Base-by-base conservation (phyloP, 2,113 vertebrate genomes). In the Lagopus leucura region DNA sequence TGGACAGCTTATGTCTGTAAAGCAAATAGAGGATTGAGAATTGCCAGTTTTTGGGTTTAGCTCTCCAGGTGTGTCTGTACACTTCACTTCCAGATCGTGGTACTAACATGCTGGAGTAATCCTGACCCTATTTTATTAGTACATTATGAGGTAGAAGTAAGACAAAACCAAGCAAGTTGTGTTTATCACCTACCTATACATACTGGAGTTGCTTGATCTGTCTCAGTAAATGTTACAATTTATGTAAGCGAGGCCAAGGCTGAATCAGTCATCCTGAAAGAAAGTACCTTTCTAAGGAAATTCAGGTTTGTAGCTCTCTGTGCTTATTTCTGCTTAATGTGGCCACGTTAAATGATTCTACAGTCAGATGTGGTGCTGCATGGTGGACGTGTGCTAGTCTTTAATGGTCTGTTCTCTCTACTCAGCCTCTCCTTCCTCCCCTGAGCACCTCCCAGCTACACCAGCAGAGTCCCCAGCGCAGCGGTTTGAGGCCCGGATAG, bases 401-500 rank as follows among this genome's bases (percentile, higher is more conserved):
- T 57, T 86, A 71, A 18, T 28, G 43, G 22, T 89, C 54, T 81
- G 72, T 90, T 20, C 80, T 32, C 94, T 93, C 13, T 93, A 91
- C 30, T 48, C 63, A 99, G 99, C 98, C 9, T 99, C 99, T 24
- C 99, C 99, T 1, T 98, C 99, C 8, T 98, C 99, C 67, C 99
- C 99, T 0, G 99, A 99, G 47, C 99, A 99, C 82, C 96, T 99
- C 70, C 99, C 99, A 30, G 97, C 98, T 1, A 97, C 98, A 9
- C 99, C 99, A 27, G 96, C 98, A 75, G 99, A 99, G 96, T 98
- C 96, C 89, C 99, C 99, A 1, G 97, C 98, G 3, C 99, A 99
- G 97, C 98, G 99, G 0, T 99, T 99, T 43, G 99, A 99, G 80
- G 99, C 99, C 45, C 98, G 99, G 83, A 99, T 99, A 95, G 99